These are phyloP conservation scores for Chlorodrepanis virens DNA, from an alignment of 2,113 vertebrate genomes.

Conservation along the genomic window DNA sequence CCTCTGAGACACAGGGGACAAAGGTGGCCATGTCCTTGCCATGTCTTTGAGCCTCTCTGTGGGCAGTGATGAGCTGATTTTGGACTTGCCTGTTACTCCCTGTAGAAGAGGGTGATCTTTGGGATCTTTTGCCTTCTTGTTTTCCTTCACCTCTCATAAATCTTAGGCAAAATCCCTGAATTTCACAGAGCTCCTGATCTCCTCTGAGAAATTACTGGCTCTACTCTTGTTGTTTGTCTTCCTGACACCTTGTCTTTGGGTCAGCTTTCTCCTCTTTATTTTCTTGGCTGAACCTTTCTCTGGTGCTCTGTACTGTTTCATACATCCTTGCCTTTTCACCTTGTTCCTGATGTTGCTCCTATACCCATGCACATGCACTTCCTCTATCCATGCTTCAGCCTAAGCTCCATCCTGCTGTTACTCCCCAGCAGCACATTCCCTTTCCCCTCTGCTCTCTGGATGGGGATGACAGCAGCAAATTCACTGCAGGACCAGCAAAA, in stretches of 20 bases:
- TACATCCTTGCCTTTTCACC: not conserved
- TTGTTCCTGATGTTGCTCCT: not conserved
- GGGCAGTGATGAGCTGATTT: not conserved
- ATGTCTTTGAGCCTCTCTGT: not conserved
- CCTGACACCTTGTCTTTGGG: not conserved
- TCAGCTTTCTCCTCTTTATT: not conserved
- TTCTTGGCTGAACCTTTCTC: not conserved
- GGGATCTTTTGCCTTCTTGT: not conserved
- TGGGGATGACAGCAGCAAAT: not conserved
- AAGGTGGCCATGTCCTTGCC: not conserved
- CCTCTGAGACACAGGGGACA: not conserved
- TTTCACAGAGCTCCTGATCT: not conserved
- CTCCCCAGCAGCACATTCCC: not conserved
- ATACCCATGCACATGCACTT: not conserved
- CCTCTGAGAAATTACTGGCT: not conserved
- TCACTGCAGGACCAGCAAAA: not conserved
- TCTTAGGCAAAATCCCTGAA: not conserved
- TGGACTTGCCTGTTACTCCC: not conserved
- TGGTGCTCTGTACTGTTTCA: not conserved
- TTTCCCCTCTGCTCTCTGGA: not conserved
- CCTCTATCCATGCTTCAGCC: not conserved
- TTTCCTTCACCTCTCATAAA: not conserved
- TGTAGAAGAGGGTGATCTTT: not conserved
- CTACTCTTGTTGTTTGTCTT: not conserved
- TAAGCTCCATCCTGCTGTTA: not conserved